Evolutionary conservation across 2,113 vertebrate genomes (phyloP).

Genomic region (Silurus meridionalis): DNA sequence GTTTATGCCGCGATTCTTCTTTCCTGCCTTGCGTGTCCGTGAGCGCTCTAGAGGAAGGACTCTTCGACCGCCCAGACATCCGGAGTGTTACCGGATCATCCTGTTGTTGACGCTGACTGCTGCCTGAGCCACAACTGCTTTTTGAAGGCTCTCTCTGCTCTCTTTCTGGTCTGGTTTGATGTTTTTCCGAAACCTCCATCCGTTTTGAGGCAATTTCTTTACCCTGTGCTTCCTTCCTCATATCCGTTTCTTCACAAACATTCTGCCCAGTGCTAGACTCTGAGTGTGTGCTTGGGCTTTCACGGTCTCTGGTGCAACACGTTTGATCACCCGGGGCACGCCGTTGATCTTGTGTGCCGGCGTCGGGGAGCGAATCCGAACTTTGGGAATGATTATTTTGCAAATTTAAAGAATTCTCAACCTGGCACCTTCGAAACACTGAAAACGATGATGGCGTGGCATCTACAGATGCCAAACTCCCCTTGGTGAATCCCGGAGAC

Average conservation of each 20-base stretch:
- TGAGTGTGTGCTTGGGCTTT: background rate
- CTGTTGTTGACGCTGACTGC: slow-evolving; percentile 58
- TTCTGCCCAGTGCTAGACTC: background rate
- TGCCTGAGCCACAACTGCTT: slow-evolving; percentile 64
- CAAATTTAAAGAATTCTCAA: slow-evolving; percentile 11
- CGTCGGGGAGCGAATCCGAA: background rate
- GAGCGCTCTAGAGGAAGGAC: slow-evolving; percentile 37
- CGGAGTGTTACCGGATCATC: slow-evolving; percentile 61
- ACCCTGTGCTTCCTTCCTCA: background rate
- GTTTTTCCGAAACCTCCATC: slow-evolving; percentile 39
- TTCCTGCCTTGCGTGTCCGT: slow-evolving; percentile 15
- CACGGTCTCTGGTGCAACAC: background rate
- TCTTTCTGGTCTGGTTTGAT: slow-evolving; percentile 57
- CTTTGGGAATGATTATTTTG: slow-evolving; percentile 12
- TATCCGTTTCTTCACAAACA: slow-evolving; percentile 6
- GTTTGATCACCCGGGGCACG: background rate
- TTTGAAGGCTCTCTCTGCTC: slow-evolving; percentile 66
- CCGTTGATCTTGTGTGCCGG: background rate
- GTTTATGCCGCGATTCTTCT: slow-evolving; percentile 44
- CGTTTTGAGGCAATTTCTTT: slow-evolving; percentile 9
- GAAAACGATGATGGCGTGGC: background rate
- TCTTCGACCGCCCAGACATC: slow-evolving; percentile 66
- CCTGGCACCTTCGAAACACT: slow-evolving; percentile 13
- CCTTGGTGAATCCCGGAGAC: no score
- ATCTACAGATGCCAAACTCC: background rate